Evolutionary conservation across 2,797 vertebrate species (phyloP).

Genomic region (Micromesistius poutassou): DNA sequence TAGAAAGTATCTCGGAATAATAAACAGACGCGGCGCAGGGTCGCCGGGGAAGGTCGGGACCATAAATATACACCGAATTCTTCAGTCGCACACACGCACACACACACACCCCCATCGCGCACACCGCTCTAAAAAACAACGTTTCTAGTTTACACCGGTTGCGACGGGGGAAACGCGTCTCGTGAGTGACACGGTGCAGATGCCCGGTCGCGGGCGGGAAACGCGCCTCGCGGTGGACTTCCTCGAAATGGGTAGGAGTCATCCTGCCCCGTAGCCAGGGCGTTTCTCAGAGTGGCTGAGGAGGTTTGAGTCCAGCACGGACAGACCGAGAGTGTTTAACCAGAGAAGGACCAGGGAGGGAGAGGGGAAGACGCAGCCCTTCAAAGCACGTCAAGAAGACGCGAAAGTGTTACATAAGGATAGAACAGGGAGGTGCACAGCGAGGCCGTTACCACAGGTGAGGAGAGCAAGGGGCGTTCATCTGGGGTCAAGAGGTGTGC

Average conservation of each 20-base stretch:
- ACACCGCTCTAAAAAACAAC: constrained; percentile 38
- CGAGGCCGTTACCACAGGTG: no score
- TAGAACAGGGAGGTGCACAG: neutral
- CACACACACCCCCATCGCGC: constrained; percentile 32
- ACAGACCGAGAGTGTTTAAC: no score
- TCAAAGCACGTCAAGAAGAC: no score
- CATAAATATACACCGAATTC: constrained; percentile 72
- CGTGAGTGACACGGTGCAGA: constrained; percentile 22
- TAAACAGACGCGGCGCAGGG: constrained; percentile 70
- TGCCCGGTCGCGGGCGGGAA: constrained; percentile 12
- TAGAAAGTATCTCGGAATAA: constrained; percentile 73
- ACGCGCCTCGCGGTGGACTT: neutral
- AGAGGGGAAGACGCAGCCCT: no score
- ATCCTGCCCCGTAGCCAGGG: no score
- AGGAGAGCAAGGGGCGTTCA: neutral
- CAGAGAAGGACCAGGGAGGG: no score
- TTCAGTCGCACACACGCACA: constrained; percentile 45
- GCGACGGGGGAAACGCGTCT: constrained; percentile 25
- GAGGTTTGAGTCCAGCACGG: no score
- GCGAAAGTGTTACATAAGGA: no score
- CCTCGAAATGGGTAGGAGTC: no score
- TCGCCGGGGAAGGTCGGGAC: constrained; percentile 62
- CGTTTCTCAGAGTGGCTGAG: no score
- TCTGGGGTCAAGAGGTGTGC: neutral
- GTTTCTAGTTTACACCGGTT: constrained; percentile 33